Evolutionary conservation across 2,797 vertebrate species (phyloP), one percentile per base, ranked within the genome.

Genomic region (Manis crassicaudata): DNA sequence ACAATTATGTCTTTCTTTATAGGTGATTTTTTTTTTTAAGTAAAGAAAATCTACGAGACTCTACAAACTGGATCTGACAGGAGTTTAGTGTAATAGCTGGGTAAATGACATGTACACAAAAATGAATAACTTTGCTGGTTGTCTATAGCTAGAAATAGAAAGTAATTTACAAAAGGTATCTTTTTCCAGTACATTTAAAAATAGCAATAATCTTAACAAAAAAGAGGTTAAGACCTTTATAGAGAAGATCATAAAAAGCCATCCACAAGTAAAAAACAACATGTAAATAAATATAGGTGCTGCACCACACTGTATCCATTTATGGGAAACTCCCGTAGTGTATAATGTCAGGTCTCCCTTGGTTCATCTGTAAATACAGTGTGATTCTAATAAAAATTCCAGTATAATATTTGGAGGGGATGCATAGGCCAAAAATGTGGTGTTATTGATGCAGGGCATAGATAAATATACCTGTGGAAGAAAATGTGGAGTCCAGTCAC

Each of bases 141-240:
- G 14, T 94, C n/a, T 79, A 9, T 87, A 77, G 65, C 80, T 96
- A 83, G 72, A 60, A 96, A 77, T 60, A 77, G 72, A 77, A 82
- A 88, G 77, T 84, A 68, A 70, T 81, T 87, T 72, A 79, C 16
- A 72, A 90, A 85, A 87, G 37, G 35, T 67, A 40, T 16, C 20
- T 58, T 88, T 87, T 77, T 68, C 54, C 32, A 77, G 50, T 70
- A 68, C 23, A 58, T 62, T 89, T 52, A 92, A 62, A 94, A 96
- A 83, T 58, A 87, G 81, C 18, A 86, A 9, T 89, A 82, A 89
- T 80, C n/a, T 89, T 94, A 82, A 77, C 29, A 73, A 46, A 65
- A 85, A 81, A 67, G 18, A 32, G 10, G 50, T 11, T 37, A 63
- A 92, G 43, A 60, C 14, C 75, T 76, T 76, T 62, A 29, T 25